Evolutionary conservation across 2,113 vertebrate genomes (phyloP), one percentile per base, ranked within the genome.

Genomic region (Penelope pileata): DNA sequence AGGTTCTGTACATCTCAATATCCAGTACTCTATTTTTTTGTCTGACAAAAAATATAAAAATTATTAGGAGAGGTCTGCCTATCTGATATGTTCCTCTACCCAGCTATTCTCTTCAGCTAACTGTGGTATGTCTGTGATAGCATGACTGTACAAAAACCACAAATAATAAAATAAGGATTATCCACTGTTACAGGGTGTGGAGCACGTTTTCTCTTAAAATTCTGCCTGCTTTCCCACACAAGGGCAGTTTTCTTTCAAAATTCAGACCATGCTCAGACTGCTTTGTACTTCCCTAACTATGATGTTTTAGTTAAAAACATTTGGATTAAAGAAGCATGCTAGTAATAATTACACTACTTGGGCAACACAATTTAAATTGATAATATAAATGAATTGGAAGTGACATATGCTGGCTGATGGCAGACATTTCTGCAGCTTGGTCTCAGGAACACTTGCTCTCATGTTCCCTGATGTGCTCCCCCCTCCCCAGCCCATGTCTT

Each of bases 331-430:
- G 70, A 95, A 94, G 34, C 16, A 56, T 68, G 58, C 88, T 90
- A 79, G 88, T 77, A 95, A 97, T 95, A 94, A 97, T 96, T 96
- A 91, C 77, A 78, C 50, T 91, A 53, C 56, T 88, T 60, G 69
- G 62, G 73, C 53, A 94, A 90, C 56, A 72, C 90, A 83, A 97
- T 97, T 97, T 94, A 93, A 93, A 90, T 56, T 74, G 77, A 76
- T 97, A 96, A 91, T 69, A 53, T 45, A 66, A 84, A 86, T 27
- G 1, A 90, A 90, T 79, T 94, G 82, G 60, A 96, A 94, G 84
- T 95, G 96, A 96, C 94, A 92, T 1, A 3, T 45, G 43, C 38
- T 96, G 95, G 93, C 90, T 83, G 38, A 62, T 16, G 26, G 90
- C 81, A 27, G 91, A 58, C 62, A 21, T 42, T 88, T 74, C 87